Percentiles rank a stretch among this genome's conserved stretches.
phyloP scores from a whole-genome alignment of 1,140 invertebrate genomes.

The Eueides isabella region DNA sequence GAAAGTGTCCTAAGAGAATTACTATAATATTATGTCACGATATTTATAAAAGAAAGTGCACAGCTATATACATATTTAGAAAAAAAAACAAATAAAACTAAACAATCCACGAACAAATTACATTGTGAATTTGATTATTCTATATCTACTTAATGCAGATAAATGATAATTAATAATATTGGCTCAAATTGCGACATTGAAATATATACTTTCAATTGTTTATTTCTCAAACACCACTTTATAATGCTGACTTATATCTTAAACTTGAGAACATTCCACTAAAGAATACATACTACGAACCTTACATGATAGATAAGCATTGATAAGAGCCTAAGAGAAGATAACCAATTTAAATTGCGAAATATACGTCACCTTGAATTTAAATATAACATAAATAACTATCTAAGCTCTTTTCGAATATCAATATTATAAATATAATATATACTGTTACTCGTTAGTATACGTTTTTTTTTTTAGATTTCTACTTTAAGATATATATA shows the following conservation, averaged over 20 bases:
- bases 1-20: conserved; percentile 30
- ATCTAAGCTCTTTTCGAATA: background rate
- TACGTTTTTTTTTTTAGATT: background rate
- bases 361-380: conserved; percentile 21
- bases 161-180: background rate
- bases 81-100: background rate
- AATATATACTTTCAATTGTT: conserved; percentile 30
- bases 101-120: background rate
- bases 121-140: background rate
- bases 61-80: background rate
- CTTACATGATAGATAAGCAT: conserved; percentile 44
- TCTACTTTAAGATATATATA: background rate
- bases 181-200: conserved; percentile 2
- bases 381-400: conserved; percentile 7
- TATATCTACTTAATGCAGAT: background rate
- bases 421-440: background rate
- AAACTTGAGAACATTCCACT: conserved; percentile 36
- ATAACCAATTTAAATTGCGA: conserved; percentile 40
- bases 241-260: conserved; percentile 17
- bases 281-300: conserved; percentile 21
- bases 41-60: background rate
- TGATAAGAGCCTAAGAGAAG: conserved; percentile 43
- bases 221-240: conserved; percentile 39
- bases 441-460: background rate
- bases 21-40: background rate